Base-by-base conservation (phyloP, 2,113 vertebrate species). In the Channa argus region DNA sequence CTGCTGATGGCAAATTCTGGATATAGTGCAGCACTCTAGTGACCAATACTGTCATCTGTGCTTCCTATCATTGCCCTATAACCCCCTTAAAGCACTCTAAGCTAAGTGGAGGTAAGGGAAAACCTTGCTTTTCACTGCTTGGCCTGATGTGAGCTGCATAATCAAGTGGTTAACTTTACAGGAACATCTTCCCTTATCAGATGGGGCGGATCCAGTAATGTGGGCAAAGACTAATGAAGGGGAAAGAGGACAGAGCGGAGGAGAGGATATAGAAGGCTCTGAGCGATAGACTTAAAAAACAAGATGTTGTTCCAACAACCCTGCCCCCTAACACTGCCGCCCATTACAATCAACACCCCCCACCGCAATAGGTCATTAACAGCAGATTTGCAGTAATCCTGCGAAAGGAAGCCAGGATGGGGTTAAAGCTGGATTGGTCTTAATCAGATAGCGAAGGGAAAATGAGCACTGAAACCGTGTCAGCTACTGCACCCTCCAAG, bases 341-440 rank as follows among this genome's bases (percentile, higher is more conserved):
- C 58, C 58, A 9, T 6, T 66, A 72, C 70, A 65, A 74, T 73
- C 67, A 78, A 34, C 60, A 58, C 15, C 24, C 24, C 38, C 9
- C 52, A 37, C 62, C 63, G 51, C 59, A 60, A 77, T 71, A 86
- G 72, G 74, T 80, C 83, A 78, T 82, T 85, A 85, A 80, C 75
- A 82, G 36, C 69, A 81, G 86, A 86, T 88, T 89, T 82, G 63
- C 46, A 61, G 38, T 91, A 91, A 91, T 91, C 89, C 84, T 63
- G 61, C 50, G 58, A 69, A 68, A 2, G 33, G 71, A 64, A 82
- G 72, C 79, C 67, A 83, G 72, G 81, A 82, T 74, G 82, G 82
- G 87, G 83, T 89, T 89, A 91, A 87, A 61, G 24, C 81, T 72
- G 76, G 88, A 79, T 82, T 90, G 86, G 76, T 87, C 74, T 87